Base-by-base conservation (phyloP, 1,140 invertebrate genomes). In the Ceratitis capitata region DNA sequence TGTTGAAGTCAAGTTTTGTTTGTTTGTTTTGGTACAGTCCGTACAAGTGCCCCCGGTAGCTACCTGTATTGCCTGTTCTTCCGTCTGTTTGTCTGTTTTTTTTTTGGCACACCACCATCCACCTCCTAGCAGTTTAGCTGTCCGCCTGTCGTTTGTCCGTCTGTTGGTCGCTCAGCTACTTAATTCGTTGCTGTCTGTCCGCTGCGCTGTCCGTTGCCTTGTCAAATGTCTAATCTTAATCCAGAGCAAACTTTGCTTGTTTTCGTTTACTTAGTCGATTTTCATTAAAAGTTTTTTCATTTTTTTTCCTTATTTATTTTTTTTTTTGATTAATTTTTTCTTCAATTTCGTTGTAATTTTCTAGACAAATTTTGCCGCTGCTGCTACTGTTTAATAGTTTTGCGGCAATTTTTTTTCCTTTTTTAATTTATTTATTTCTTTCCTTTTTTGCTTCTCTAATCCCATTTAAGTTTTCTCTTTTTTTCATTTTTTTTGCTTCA, bases 191-290 rank as follows among this genome's bases (percentile, higher is more conserved):
- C 29, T 84, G 47, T n/a, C n/a, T 53, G 16, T 84, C 23, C 51
- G 51, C 5, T n/a, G 14, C 10, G 23, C 53, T 64, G 29, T 64
- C 58, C 58, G 29, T 26, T 32, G 58, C 58, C 58, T 32, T 64
- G 23, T 64, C 23, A 64, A 29, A 64, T 64, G 51, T 53, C 58
- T 84, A 58, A 84, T 84, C 83, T 58, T 84, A 84, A 84, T 84
- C 53, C 83, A 84, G 49, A 84, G 83, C 83, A 58, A 53, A 84
- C 74, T 82, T 49, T 23, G 35, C 74, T 7, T 49, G 74, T 49
- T 82, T 82, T 82, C 74, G 39, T 64, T 64, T 64, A 29, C 58
- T 64, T 64, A 23, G 23, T 64, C 32, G 58, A 29, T 64, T 32
- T n/a, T n/a, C n/a, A n/a, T n/a, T n/a, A n/a, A n/a, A n/a, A n/a